These are phyloP conservation scores for Diphyllodes magnificus DNA, from an alignment of 2,113 vertebrate genomes.

Conservation along the genomic window DNA sequence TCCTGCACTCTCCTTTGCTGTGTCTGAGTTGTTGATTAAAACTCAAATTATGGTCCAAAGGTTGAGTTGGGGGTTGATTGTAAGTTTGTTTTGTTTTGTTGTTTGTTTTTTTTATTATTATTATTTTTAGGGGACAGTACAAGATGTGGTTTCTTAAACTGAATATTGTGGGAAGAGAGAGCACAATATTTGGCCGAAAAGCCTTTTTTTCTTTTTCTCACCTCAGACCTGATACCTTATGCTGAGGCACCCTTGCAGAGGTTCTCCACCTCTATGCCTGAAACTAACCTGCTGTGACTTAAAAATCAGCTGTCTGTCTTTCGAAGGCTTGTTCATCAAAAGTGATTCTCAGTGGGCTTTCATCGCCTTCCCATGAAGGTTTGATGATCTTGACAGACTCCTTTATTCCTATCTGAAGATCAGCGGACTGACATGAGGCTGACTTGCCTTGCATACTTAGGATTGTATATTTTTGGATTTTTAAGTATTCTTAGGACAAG, in stretches of 20 bases:
- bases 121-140: neutral
- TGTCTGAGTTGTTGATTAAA: neutral
- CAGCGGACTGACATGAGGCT: neutral
- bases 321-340: neutral
- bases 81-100: neutral
- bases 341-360: neutral
- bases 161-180: neutral
- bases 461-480: neutral
- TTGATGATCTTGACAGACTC: neutral
- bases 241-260: neutral
- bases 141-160: neutral
- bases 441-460: neutral
- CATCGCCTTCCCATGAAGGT: neutral
- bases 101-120: neutral
- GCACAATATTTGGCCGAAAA: neutral
- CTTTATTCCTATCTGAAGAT: neutral
- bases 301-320: neutral
- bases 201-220: neutral
- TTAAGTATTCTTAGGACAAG: neutral
- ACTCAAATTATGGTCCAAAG: neutral
- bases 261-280: neutral
- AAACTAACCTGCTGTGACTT: neutral
- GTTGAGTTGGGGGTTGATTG: neutral
- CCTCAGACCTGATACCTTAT: neutral
- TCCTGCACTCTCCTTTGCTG: neutral